Evolutionary conservation across 2,113 vertebrate species (phyloP).

Genomic region (Microcebus tavaratra): DNA sequence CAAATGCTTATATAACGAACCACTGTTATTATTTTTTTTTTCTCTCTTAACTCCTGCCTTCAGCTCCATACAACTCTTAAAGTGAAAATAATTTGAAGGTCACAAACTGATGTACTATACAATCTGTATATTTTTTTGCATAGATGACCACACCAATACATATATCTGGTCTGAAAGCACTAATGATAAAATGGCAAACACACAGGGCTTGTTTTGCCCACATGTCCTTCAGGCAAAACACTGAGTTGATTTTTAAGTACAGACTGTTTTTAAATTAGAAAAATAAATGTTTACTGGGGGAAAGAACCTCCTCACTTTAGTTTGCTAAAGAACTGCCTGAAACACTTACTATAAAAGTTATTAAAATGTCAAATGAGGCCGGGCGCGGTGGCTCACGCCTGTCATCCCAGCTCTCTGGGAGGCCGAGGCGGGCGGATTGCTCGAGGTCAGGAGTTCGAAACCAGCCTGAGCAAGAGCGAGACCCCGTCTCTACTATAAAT

Average conservation of each 20-base stretch:
- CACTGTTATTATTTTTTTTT: neutral
- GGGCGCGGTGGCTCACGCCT: too few relatives aligned
- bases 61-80: neutral
- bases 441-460: too few relatives aligned
- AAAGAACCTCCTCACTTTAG: neutral
- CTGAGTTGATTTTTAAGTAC: neutral
- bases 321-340: neutral
- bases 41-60: neutral
- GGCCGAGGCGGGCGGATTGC: too few relatives aligned
- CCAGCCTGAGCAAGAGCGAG: too few relatives aligned
- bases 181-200: neutral
- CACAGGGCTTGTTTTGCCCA: neutral
- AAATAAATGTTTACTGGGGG: neutral
- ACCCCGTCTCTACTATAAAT: too few relatives aligned
- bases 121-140: neutral
- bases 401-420: too few relatives aligned
- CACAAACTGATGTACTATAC: neutral
- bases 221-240: neutral
- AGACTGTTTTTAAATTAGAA: neutral
- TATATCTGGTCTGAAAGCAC: neutral
- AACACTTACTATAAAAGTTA: slow-evolving; percentile 5
- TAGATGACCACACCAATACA: neutral
- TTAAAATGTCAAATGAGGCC: slow-evolving; percentile 34
- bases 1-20: neutral
- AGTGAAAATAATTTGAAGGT: neutral